These are phyloP conservation scores for Dugesia japonica DNA, from an alignment of 2,888 invertebrate species.

Conservation along the genomic window DNA sequence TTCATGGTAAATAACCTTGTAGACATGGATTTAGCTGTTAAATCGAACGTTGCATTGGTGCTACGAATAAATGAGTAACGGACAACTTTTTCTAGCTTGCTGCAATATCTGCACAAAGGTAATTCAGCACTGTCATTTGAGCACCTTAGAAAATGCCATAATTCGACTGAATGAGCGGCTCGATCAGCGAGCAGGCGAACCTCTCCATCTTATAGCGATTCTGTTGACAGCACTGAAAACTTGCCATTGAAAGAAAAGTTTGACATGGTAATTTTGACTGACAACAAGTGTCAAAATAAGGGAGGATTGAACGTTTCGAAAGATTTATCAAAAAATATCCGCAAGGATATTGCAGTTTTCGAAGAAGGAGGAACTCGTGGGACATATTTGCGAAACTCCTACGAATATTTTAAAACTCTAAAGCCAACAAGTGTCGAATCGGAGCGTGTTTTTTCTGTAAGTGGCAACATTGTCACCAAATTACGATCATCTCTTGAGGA, in stretches of 20 bases:
- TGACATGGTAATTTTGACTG: slow-evolving; percentile 7
- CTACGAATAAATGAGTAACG: not conserved
- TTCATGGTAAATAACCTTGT: not conserved
- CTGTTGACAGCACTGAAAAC: not conserved
- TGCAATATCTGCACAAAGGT: not conserved
- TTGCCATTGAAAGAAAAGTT: slow-evolving; percentile 5
- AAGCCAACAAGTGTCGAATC: slow-evolving; percentile 13
- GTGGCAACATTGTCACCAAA: not conserved
- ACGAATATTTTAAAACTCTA: not conserved
- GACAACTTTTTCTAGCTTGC: slow-evolving; percentile 11
- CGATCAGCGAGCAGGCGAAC: not conserved
- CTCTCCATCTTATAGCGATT: not conserved
- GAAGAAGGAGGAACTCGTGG: slow-evolving; percentile 8
- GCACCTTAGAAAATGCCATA: not conserved
- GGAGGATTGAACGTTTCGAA: not conserved
- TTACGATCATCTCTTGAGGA: slow-evolving; percentile 13
- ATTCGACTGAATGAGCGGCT: not conserved
- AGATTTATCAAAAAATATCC: not conserved
- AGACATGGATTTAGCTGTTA: slow-evolving; percentile 8
- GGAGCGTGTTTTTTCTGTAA: not conserved
- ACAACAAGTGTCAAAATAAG: not conserved
- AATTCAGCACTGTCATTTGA: not conserved
- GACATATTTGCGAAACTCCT: not conserved
- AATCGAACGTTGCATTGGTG: not conserved
- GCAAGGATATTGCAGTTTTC: slow-evolving; percentile 3